Base-by-base conservation (phyloP, 2,113 vertebrate genomes). In the Centrocercus urophasianus region DNA sequence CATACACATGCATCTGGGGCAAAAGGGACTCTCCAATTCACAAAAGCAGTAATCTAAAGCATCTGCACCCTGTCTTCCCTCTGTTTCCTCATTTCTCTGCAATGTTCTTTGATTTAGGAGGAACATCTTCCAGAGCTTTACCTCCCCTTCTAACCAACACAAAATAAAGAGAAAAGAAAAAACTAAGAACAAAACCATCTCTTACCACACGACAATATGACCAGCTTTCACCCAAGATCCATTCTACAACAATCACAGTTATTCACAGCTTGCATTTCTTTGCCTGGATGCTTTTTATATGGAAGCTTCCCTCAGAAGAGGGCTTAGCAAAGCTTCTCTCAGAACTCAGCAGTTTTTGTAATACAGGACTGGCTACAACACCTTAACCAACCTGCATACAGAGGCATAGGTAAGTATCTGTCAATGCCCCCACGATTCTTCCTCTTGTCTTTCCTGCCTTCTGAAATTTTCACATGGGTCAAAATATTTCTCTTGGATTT, bases 331-430 rank as follows among this genome's bases (percentile, higher is more conserved):
- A 94, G 47, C 61, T 50, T n/a, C 81, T 63, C 72, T 69, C 34
- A 15, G 8, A 94, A 56, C 10, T 25, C 34, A 3, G 8, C 52
- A 4, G 4, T 3, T 82, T 82, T 47, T 82, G 3, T 40, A 77
- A 67, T 14, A 65, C 32, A 42, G 18, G 14, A 28, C 40, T n/a
- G 25, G 19, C 40, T 77, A 43, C 59, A 81, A 30, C 42, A 30
- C 11, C 2, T 34, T 43, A 63, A 32, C 74, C 27, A 4, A 0
- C 3, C 54, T 1, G 0, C 6, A 19, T 48, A 63, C 36, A 85
- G 84, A 78, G 61, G 14, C 5, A 66, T 4, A 56, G 20, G 9
- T 45, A 92, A 12, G 0, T 19, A 71, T 5, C 13, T 14, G 12
- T 42, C 24, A 42, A 28, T 20, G 45, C 1, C 15, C 21, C 6